Conservation (phyloP, 92 coral and sea anemone genomes). For the Phenganax marumi region DNA sequence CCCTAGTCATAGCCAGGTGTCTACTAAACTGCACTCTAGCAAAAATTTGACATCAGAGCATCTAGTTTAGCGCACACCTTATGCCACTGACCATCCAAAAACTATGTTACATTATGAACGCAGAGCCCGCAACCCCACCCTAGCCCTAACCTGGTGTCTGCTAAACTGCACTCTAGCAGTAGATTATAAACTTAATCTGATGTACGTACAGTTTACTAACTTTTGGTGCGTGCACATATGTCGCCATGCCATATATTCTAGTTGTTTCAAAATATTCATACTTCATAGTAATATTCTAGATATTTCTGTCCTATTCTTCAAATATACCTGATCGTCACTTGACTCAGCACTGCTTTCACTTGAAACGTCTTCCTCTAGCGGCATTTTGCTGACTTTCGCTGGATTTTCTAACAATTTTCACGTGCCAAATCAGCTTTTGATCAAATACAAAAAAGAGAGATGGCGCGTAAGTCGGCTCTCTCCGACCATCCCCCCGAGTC, state of each 20-base stretch:
- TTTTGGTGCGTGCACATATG: slow-evolving; percentile 25
- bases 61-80: too few relatives aligned
- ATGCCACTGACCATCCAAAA: too few relatives aligned
- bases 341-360: slow-evolving; percentile 42
- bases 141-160: too few relatives aligned
- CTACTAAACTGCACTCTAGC: too few relatives aligned
- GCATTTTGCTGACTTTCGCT: slow-evolving; percentile 4
- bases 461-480: slow-evolving; percentile 3
- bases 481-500: not conserved
- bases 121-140: too few relatives aligned
- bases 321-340: slow-evolving; percentile 42
- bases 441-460: not conserved
- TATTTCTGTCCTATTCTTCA: not conserved
- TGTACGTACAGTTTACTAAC: not conserved
- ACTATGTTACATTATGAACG: too few relatives aligned
- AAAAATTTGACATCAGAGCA: too few relatives aligned
- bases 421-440: slow-evolving; percentile 26
- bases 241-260: not conserved
- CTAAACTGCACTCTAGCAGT: too few relatives aligned
- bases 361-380: slow-evolving; percentile 28
- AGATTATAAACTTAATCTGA: too few relatives aligned
- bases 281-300: not conserved
- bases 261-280: not conserved
- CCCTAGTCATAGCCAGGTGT: too few relatives aligned
- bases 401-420: not conserved